Percentiles rank a stretch among this genome's conserved stretches.
Conservation (phyloP, 2,113 vertebrate species). For the Cebidichthys violaceus region DNA sequence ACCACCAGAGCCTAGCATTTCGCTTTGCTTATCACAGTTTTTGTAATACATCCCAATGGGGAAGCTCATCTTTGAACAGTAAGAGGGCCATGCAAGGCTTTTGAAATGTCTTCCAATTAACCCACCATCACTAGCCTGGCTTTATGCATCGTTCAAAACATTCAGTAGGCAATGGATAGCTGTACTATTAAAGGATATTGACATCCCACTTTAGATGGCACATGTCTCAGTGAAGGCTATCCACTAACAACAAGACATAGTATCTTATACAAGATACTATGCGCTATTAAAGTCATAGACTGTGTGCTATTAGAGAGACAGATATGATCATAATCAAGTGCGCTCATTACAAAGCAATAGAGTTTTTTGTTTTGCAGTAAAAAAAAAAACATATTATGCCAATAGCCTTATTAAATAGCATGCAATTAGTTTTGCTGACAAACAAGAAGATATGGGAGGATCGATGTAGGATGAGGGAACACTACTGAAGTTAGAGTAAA, state of each 20-base stretch:
- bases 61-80: slow-evolving; percentile 52
- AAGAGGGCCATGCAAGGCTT: slow-evolving; percentile 21
- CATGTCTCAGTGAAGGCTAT: not conserved
- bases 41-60: slow-evolving; percentile 53
- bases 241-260: not conserved
- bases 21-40: slow-evolving; percentile 44
- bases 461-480: slow-evolving; percentile 38
- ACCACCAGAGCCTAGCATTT: slow-evolving; percentile 4
- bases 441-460: slow-evolving; percentile 23
- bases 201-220: slow-evolving; percentile 6
- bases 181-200: slow-evolving; percentile 34
- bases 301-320: slow-evolving; percentile 1
- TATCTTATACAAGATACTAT: not conserved
- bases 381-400: slow-evolving; percentile 52
- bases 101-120: slow-evolving; percentile 67
- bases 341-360: slow-evolving; percentile 11
- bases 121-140: slow-evolving; percentile 4
- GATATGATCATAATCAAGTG: slow-evolving; percentile 33
- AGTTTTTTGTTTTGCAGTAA: slow-evolving; percentile 22
- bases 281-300: not conserved
- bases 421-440: slow-evolving; percentile 57
- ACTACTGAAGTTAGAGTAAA: slow-evolving; percentile 17
- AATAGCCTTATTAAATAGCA: slow-evolving; percentile 64
- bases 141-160: slow-evolving; percentile 31
- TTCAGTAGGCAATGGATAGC: slow-evolving; percentile 18